Evolutionary conservation across 2,797 vertebrate species (phyloP).

Genomic region (Meriones psammophilus): DNA sequence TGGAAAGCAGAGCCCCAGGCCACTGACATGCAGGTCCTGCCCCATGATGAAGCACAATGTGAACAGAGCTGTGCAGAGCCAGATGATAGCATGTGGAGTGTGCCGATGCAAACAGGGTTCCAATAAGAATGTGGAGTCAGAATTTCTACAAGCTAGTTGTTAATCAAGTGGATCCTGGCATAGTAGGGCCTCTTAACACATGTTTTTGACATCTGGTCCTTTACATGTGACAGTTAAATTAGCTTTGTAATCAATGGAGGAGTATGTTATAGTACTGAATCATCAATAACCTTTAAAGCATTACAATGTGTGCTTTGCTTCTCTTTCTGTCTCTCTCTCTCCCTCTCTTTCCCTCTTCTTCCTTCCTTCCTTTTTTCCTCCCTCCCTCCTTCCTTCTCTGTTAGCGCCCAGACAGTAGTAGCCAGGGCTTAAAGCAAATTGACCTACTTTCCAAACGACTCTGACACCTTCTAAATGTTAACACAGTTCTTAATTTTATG

Average conservation of each 20-base stretch:
- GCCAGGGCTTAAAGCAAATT: constrained; percentile 74
- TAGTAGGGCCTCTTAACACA: constrained; percentile 87
- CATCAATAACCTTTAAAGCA: constrained; percentile 82
- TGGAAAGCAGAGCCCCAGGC: constrained; percentile 83
- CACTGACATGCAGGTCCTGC: constrained; percentile 56
- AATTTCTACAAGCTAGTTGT: constrained; percentile 88
- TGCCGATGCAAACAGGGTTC: constrained; percentile 89
- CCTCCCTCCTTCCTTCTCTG: neutral
- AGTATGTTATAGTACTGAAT: constrained; percentile 77
- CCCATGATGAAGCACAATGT: constrained; percentile 85
- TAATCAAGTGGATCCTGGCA: constrained; percentile 88
- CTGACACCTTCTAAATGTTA: constrained; percentile 60
- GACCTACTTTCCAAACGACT: constrained; percentile 68
- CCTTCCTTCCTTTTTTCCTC: neutral
- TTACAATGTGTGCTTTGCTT: constrained; percentile 62
- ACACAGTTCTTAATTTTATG: constrained; percentile 62
- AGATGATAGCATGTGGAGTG: constrained; percentile 79
- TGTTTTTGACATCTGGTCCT: constrained; percentile 87
- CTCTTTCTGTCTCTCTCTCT: neutral
- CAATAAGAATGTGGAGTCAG: constrained; percentile 87
- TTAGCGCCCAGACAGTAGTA: constrained; percentile 52
- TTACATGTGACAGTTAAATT: constrained; percentile 87
- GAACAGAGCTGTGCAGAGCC: constrained; percentile 86
- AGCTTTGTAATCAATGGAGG: constrained; percentile 85
- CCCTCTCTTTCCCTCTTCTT: neutral